A percentile compares a stretch with the other conserved stretches of the same genome.
Evolutionary conservation across 2,888 invertebrate genomes (phyloP).

Genomic region (Amblyjoppa proteus): DNA sequence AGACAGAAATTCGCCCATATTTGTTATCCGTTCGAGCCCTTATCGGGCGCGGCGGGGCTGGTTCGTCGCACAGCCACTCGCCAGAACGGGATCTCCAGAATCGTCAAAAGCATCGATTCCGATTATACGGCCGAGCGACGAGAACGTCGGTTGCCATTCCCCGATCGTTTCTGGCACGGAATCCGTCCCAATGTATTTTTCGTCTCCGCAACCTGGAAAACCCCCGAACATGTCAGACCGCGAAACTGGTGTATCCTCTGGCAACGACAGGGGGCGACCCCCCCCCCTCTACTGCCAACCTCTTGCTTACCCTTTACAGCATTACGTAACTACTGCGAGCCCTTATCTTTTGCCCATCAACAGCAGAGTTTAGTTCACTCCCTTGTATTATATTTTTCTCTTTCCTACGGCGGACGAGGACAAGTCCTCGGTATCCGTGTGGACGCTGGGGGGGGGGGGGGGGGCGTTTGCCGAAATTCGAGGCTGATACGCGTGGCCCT

Average conservation of each 20-base stretch:
- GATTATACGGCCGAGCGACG: conserved; percentile 55
- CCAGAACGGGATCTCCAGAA: conserved; percentile 41
- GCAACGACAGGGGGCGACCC: conserved; percentile 54
- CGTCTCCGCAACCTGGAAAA: conserved; percentile 23
- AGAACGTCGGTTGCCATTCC: conserved; percentile 29
- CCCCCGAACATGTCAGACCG: conserved; percentile 60
- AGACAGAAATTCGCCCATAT: conserved; percentile 44
- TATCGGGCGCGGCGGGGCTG: conserved; percentile 24
- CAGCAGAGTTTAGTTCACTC: conserved; percentile 28
- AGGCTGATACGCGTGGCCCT: conserved; percentile 8
- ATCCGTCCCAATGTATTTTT: conserved; percentile 46
- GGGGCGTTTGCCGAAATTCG: neutral
- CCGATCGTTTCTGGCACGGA: conserved; percentile 65
- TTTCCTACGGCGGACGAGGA: neutral
- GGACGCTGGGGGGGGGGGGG: neutral
- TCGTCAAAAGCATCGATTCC: conserved; percentile 68
- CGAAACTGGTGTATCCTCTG: conserved; percentile 62
- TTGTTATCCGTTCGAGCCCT: conserved; percentile 52
- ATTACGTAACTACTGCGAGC: conserved; percentile 24
- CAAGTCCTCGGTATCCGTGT: neutral
- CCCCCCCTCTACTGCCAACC: neutral
- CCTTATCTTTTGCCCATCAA: conserved; percentile 55
- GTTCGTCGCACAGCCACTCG: conserved; percentile 21
- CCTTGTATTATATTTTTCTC: conserved; percentile 16
- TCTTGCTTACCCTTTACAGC: conserved; percentile 13